Evolutionary conservation across 2,888 invertebrate genomes (phyloP).

Genomic region (Atherix ibis): DNA sequence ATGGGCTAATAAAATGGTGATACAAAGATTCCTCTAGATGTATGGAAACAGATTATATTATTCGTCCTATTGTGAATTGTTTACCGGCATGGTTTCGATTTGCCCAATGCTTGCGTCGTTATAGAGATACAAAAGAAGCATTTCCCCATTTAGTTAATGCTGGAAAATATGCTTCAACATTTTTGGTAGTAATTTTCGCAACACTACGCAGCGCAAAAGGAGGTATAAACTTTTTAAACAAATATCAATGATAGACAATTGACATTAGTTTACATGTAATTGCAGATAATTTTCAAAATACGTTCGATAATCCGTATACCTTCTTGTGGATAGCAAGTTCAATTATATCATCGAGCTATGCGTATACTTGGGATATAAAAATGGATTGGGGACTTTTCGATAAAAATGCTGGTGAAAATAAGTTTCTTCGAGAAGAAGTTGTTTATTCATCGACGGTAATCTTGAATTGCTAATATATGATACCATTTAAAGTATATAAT

Average conservation of each 20-base stretch:
- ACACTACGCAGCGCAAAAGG: slow-evolving; percentile 50
- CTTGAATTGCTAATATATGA: too few species aligned
- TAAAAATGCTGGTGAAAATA: slow-evolving; percentile 78
- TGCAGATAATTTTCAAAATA: slow-evolving; percentile 40
- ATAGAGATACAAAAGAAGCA: slow-evolving; percentile 81
- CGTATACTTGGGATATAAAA: slow-evolving; percentile 95
- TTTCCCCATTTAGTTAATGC: slow-evolving; percentile 97
- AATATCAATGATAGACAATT: neutral
- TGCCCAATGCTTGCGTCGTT: slow-evolving; percentile 90
- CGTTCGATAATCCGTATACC: slow-evolving; percentile 66
- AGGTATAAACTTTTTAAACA: slow-evolving; percentile 32
- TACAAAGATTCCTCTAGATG: slow-evolving; percentile 43
- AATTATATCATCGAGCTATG: slow-evolving; percentile 80
- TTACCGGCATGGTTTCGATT: slow-evolving; percentile 97
- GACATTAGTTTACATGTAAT: slow-evolving; percentile 11
- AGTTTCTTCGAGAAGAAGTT: slow-evolving; percentile 82
- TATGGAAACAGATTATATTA: slow-evolving; percentile 52
- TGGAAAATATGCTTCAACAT: slow-evolving; percentile 94
- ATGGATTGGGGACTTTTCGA: slow-evolving; percentile 99
- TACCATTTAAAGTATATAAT: slow-evolving; percentile 3
- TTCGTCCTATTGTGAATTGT: slow-evolving; percentile 74
- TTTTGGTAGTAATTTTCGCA: slow-evolving; percentile 79
- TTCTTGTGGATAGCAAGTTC: slow-evolving; percentile 81
- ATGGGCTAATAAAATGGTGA: neutral
- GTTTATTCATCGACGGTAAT: slow-evolving; percentile 83